Conservation (phyloP, 2,797 vertebrate species). For the Coregonus suidteri region DNA sequence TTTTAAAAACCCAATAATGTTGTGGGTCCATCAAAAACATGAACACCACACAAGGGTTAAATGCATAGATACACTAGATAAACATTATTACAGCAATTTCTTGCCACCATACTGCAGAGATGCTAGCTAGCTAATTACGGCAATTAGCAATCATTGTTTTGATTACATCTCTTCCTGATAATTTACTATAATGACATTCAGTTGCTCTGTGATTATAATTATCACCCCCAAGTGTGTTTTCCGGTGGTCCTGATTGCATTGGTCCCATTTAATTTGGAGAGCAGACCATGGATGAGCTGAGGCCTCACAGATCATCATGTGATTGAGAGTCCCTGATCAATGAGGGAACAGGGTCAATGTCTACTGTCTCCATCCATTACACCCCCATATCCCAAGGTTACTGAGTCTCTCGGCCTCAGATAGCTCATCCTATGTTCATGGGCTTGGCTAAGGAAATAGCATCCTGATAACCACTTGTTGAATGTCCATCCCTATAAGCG, state of each 20-base stretch:
- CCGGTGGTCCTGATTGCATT: conserved; percentile 50
- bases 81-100: too few species aligned
- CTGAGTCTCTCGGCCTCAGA: conserved; percentile 17
- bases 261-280: conserved; percentile 22
- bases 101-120: conserved; percentile 11
- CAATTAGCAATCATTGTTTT: conserved; percentile 55
- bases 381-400: conserved; percentile 38
- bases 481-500: too few species aligned
- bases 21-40: too few species aligned
- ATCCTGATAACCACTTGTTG: conserved; percentile 5
- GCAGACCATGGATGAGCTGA: conserved; percentile 23
- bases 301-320: conserved; percentile 33
- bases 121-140: conserved; percentile 53
- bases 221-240: conserved; percentile 45
- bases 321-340: conserved; percentile 39
- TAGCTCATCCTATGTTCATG: conserved; percentile 43
- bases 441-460: conserved; percentile 1
- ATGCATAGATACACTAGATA: too few species aligned
- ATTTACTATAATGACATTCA: conserved; percentile 43
- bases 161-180: conserved; percentile 34
- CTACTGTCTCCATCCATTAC: conserved; percentile 35
- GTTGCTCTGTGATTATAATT: conserved; percentile 50
- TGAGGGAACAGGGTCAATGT: conserved; percentile 24
- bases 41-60: too few species aligned
- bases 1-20: too few species aligned